phyloP scores from a whole-genome alignment of 2,888 invertebrate genomes.

The Ashinkailepas kermadecensis region DNA sequence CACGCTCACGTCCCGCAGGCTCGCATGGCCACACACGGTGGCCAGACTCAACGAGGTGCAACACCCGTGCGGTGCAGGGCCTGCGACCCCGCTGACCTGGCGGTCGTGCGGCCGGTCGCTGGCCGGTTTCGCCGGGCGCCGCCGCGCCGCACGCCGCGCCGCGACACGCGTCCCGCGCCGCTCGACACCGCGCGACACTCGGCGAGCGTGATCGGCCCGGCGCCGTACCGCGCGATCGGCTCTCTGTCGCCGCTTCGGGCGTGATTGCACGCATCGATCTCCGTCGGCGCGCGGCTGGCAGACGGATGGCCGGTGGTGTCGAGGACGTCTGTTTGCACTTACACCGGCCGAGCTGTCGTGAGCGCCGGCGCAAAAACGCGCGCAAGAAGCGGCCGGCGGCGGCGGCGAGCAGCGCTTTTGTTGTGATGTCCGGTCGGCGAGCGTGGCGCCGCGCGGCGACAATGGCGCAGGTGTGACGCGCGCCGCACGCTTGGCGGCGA shows the following conservation, averaged over 20 bases:
- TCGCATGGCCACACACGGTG: too few species aligned
- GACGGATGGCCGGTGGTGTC: background rate
- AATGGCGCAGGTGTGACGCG: too few species aligned
- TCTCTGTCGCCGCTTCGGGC: background rate
- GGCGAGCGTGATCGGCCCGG: background rate
- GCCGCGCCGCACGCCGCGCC: background rate
- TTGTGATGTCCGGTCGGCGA: background rate
- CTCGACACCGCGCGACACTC: background rate
- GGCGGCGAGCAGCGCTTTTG: background rate
- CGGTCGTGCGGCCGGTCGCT: background rate
- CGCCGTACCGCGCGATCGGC: background rate
- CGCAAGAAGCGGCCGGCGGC: background rate
- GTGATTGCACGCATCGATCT: background rate
- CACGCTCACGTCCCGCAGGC: too few species aligned
- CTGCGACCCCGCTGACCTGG: background rate
- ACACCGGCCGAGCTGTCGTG: background rate
- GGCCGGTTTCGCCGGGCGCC: background rate
- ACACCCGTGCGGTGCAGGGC: too few species aligned
- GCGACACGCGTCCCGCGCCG: background rate
- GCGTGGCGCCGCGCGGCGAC: too few species aligned
- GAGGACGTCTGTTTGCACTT: conserved; percentile 5
- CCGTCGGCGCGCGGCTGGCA: background rate
- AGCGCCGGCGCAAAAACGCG: background rate
- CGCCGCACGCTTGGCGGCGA: too few species aligned
- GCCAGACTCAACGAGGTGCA: too few species aligned